A percentile compares a stretch with the other conserved stretches of the same genome.
These are phyloP conservation scores for Rhinogobius similis DNA, from an alignment of 2,113 vertebrate genomes.

Conservation along the genomic window DNA sequence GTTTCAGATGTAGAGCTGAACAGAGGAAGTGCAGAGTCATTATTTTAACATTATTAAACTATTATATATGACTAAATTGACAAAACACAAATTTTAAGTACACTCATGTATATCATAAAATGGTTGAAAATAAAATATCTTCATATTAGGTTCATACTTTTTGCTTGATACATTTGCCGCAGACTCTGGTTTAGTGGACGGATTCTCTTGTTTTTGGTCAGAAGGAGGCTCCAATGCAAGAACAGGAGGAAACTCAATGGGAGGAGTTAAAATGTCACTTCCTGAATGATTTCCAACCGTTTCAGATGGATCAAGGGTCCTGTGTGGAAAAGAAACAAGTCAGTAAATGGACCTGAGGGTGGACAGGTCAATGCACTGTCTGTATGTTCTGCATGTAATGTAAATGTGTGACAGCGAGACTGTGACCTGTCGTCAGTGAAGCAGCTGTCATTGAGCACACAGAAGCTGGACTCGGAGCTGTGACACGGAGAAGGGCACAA, in stretches of 20 bases:
- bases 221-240: neutral
- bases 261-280: constrained; percentile 17
- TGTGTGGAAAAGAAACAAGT: constrained; percentile 16
- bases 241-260: constrained; percentile 10
- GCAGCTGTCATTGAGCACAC: neutral
- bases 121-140: too few species aligned
- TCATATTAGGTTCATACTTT: constrained; percentile 27
- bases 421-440: constrained; percentile 39
- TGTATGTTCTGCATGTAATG: neutral
- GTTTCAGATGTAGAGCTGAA: constrained; percentile 45
- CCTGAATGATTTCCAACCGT: neutral
- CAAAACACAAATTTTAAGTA: neutral
- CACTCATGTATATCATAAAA: neutral
- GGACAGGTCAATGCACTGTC: neutral
- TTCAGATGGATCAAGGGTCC: constrained; percentile 38
- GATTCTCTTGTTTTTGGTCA: neutral
- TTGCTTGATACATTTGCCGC: constrained; percentile 31
- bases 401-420: neutral
- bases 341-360: neutral
- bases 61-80: neutral
- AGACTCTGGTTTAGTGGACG: constrained; percentile 7
- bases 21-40: neutral
- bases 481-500: constrained; percentile 19
- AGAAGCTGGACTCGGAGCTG: constrained; percentile 39
- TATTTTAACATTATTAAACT: neutral